Evolutionary conservation across 2,113 vertebrate genomes (phyloP).

Genomic region (Orycteropus afer): DNA sequence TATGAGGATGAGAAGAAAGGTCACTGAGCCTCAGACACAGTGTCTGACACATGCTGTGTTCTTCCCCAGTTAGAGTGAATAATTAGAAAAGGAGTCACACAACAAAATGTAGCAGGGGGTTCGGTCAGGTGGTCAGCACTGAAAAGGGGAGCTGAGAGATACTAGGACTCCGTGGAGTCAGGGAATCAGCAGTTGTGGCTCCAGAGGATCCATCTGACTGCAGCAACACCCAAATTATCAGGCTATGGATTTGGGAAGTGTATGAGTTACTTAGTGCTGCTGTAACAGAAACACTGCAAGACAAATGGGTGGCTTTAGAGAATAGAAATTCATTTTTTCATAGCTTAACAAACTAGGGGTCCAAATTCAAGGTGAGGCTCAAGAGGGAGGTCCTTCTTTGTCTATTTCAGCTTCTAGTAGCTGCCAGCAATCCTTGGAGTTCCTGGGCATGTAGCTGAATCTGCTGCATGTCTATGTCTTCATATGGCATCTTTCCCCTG

Average conservation of each 20-base stretch:
- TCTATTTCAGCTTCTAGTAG: neutral
- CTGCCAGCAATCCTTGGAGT: neutral
- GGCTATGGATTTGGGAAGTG: too few species aligned
- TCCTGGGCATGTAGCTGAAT: neutral
- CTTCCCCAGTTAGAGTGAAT: neutral
- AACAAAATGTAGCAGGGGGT: neutral
- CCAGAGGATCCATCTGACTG: neutral
- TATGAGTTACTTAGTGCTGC: too few species aligned
- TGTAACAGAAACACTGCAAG: too few species aligned
- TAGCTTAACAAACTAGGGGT: too few species aligned
- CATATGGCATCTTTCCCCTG: neutral
- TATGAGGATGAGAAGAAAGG: neutral
- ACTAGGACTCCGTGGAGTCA: neutral
- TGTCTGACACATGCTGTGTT: neutral
- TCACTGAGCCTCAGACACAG: neutral
- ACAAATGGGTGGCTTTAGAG: too few species aligned
- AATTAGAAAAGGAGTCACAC: fast-evolving
- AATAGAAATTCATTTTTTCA: too few species aligned
- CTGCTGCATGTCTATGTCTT: neutral
- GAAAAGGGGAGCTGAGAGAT: neutral
- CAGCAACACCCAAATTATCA: neutral
- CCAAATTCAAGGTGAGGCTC: neutral
- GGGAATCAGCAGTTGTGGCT: neutral
- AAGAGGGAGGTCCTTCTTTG: neutral
- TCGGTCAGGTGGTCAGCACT: neutral